Evolutionary conservation across 2,888 invertebrate genomes (phyloP).

Genomic region (Leucophenga maculata): DNA sequence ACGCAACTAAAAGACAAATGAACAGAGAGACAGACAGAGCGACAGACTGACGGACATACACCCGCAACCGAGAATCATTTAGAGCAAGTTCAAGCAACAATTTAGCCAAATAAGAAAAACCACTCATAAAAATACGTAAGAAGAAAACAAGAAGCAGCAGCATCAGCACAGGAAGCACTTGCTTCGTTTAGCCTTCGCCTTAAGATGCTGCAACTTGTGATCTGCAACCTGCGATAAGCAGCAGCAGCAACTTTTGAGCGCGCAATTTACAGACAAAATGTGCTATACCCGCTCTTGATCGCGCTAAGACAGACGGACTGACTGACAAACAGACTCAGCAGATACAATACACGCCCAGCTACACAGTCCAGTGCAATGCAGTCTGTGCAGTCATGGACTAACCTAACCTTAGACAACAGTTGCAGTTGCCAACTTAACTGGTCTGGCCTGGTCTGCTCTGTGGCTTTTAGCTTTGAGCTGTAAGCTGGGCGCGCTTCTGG

Average conservation of each 20-base stretch:
- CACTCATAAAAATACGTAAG: no score
- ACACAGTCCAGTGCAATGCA: conserved; percentile 28
- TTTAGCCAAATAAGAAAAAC: no score
- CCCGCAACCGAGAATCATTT: conserved; percentile 1
- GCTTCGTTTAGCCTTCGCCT: background rate
- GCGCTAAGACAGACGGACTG: background rate
- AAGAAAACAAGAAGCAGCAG: background rate
- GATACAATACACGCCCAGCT: conserved; percentile 19
- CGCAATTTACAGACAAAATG: conserved; percentile 21
- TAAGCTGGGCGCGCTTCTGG: conserved; percentile 49
- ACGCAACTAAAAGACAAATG: background rate
- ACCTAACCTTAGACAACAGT: conserved; percentile 47
- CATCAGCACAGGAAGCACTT: conserved; percentile 21
- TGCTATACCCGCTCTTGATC: conserved; percentile 6
- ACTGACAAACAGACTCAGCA: background rate
- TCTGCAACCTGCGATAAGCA: conserved; percentile 11
- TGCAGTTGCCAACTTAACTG: conserved; percentile 35
- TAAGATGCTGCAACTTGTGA: background rate
- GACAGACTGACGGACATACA: conserved; percentile 22
- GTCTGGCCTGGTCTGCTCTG: background rate
- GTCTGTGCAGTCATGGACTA: conserved; percentile 1
- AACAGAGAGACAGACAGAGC: no score
- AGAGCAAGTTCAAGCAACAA: no score
- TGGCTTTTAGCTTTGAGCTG: conserved; percentile 26
- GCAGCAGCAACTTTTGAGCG: background rate